A percentile compares a stretch with the other conserved stretches of the same genome.
These are phyloP conservation scores for Chanos chanos DNA, from an alignment of 2,797 vertebrate species.

Conservation along the genomic window DNA sequence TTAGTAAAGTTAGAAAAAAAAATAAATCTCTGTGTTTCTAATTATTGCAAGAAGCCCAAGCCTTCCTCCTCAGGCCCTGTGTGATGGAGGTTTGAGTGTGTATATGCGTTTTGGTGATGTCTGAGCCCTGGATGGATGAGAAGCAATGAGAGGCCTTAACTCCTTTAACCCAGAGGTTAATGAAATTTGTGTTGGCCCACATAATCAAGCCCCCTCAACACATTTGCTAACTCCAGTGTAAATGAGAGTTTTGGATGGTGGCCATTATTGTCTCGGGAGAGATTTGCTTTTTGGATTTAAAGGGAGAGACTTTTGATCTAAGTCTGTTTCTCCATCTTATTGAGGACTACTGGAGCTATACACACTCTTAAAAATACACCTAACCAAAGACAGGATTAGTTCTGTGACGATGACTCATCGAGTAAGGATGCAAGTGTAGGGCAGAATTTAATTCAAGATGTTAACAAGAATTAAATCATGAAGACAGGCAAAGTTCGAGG, in stretches of 20 bases:
- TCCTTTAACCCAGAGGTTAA: conserved; percentile 50
- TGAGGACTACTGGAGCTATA: conserved; percentile 7
- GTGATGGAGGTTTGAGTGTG: conserved; percentile 38
- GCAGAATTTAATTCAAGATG: no score
- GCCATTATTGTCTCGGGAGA: conserved; percentile 39
- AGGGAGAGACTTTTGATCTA: conserved; percentile 16
- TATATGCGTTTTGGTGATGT: conserved; percentile 11
- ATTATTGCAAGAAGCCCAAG: conserved; percentile 30
- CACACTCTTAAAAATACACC: no score
- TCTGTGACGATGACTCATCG: no score
- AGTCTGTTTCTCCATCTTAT: conserved; percentile 5
- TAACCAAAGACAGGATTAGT: no score
- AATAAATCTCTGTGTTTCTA: conserved; percentile 28
- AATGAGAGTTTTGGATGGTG: conserved; percentile 34
- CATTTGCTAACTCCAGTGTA: conserved; percentile 40
- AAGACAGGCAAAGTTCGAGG: no score
- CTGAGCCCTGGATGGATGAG: conserved; percentile 35
- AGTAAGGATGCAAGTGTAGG: no score
- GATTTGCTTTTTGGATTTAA: conserved; percentile 21
- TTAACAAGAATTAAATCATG: no score
- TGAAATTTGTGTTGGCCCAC: conserved; percentile 42
- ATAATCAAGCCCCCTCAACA: conserved; percentile 30
- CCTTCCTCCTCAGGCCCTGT: background rate
- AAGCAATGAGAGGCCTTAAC: conserved; percentile 30
- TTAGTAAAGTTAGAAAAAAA: conserved; percentile 8